Evolutionary conservation across 23 tunicate species (phyloP).

Genomic region (Styela clava): DNA sequence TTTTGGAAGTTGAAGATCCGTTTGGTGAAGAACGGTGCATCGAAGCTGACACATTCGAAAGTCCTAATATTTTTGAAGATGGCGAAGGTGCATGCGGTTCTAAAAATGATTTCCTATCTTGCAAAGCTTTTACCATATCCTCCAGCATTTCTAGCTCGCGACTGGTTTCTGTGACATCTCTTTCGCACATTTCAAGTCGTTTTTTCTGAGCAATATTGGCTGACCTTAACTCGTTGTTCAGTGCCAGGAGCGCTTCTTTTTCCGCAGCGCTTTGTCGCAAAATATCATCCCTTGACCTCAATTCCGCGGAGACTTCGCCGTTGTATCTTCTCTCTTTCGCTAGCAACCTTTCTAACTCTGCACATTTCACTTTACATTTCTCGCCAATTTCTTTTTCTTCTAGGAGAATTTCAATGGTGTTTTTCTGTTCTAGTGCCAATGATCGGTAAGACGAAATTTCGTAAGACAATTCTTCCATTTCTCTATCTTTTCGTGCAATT

Average conservation of each 20-base stretch:
- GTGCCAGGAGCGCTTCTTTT: slow-evolving; percentile 33
- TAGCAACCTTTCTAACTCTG: slow-evolving; percentile 65
- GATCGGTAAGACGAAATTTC: slow-evolving; percentile 50
- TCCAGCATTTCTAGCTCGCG: slow-evolving; percentile 80
- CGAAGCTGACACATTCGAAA: background rate
- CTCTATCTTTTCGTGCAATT: slow-evolving; percentile 52
- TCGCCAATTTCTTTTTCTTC: slow-evolving; percentile 35
- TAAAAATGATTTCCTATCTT: slow-evolving; percentile 37
- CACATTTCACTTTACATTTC: slow-evolving; percentile 46
- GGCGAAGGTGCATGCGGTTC: background rate
- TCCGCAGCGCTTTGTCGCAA: slow-evolving; percentile 45
- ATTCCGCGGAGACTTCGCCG: slow-evolving; percentile 36
- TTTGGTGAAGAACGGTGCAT: background rate
- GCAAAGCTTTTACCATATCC: slow-evolving; percentile 69
- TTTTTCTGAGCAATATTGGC: slow-evolving; percentile 54
- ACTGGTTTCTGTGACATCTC: slow-evolving; percentile 84
- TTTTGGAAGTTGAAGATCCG: background rate
- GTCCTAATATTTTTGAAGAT: background rate
- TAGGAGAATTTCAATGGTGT: slow-evolving; percentile 41
- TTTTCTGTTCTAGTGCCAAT: slow-evolving; percentile 44
- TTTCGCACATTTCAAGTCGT: slow-evolving; percentile 62
- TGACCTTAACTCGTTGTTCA: slow-evolving; percentile 50
- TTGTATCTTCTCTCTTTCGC: slow-evolving; percentile 36
- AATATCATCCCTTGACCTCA: slow-evolving; percentile 45
- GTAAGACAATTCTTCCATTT: slow-evolving; percentile 40